Evolutionary conservation across 2,797 vertebrate species (phyloP), one percentile per base, ranked within the genome.

Genomic region (Rhinichthys osculus): DNA sequence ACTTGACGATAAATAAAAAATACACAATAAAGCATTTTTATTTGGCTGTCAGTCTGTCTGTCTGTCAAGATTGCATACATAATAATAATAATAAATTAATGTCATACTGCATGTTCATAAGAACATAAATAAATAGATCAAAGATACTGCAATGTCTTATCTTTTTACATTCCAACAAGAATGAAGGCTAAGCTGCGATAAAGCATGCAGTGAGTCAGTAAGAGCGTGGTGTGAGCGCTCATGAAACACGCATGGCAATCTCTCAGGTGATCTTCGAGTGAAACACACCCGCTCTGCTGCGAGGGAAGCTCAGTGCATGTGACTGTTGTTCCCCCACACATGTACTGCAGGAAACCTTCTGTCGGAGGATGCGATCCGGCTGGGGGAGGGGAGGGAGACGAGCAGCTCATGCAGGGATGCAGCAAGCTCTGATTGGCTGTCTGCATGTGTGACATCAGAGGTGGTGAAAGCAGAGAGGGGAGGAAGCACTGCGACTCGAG

Each of bases 391-490:
- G 70, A 87, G 88, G 90, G 90, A 89, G 89, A 81, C 74, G 86
- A 91, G 93, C 93, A 94, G 94, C 93, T 88, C 83, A 91, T 91
- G 93, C 93, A 90, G 86, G 89, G 92, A 91, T 89, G 50, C 89
- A 90, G 85, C 52, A 21, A 23, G 91, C 40, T 52, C 42, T 90
- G 94, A 95, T 95, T 96, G 95, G 95, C 87, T 90, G 92, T 89
- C 78, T 50, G 23, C 35, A 23, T 74, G 71, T 85, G 64, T 94
- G 93, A 90, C 52, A 87, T 73, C 85, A 84, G 82, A 88, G 90
- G 90, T 92, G 90, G 91, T 86, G 92, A 80, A 72, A 91, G 93
- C 91, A 89, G 90, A 90, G 77, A 64, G 59, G 77, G n/a, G 88
- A 95, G 93, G 94, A 95, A 93, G 92, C 93, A 94, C 91, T 30